These are phyloP conservation scores for Aphodius sticticus DNA, from an alignment of 2,888 invertebrate species.

Conservation along the genomic window DNA sequence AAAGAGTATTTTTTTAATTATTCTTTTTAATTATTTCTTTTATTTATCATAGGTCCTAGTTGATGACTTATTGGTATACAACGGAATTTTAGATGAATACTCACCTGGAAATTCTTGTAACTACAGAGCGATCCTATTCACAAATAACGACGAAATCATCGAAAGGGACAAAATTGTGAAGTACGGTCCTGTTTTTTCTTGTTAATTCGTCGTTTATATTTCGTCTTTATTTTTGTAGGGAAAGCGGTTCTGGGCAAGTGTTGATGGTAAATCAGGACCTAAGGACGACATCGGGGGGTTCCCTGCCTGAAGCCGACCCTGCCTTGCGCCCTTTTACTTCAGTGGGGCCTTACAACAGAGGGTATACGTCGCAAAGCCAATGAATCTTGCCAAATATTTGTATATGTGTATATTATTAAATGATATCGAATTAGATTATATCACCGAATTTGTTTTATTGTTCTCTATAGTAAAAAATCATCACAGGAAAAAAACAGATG, in stretches of 20 bases:
- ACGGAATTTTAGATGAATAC: slow-evolving; percentile 65
- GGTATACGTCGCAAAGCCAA: slow-evolving; percentile 36
- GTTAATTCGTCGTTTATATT: not conserved
- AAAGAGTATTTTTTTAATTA: slow-evolving; percentile 11
- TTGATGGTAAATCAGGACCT: slow-evolving; percentile 47
- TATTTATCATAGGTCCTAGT: slow-evolving; percentile 70
- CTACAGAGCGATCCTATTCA: slow-evolving; percentile 52
- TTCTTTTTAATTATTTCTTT: slow-evolving; percentile 14
- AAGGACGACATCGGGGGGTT: slow-evolving; percentile 49
- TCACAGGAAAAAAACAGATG: too few species aligned
- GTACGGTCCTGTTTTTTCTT: not conserved
- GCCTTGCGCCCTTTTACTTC: slow-evolving; percentile 56
- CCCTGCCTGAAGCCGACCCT: slow-evolving; percentile 54
- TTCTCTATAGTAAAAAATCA: too few species aligned
- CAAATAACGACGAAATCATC: slow-evolving; percentile 49
- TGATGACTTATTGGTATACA: slow-evolving; percentile 82
- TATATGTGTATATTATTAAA: slow-evolving; percentile 11
- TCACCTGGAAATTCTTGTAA: slow-evolving; percentile 38
- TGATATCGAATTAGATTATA: not conserved
- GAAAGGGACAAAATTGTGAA: slow-evolving; percentile 44
- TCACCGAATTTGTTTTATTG: not conserved
- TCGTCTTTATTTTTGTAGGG: slow-evolving; percentile 45
- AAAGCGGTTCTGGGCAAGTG: slow-evolving; percentile 49
- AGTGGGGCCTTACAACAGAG: slow-evolving; percentile 51
- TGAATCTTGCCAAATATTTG: slow-evolving; percentile 14